phyloP scores from a whole-genome alignment of 2,797 vertebrate genomes.

The Cirrhinus mrigala region DNA sequence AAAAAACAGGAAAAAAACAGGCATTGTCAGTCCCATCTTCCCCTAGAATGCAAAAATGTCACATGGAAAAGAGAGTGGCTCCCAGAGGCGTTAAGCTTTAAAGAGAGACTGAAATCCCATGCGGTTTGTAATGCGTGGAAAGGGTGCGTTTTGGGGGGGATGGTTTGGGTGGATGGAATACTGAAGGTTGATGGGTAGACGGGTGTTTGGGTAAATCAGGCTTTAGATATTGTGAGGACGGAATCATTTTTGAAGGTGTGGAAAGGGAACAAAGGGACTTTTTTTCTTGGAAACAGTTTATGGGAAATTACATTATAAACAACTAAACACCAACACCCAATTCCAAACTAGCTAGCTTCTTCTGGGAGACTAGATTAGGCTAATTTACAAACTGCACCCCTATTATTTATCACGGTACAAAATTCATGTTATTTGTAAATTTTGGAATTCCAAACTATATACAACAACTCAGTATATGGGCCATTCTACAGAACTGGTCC shows the following conservation, averaged over 20 bases:
- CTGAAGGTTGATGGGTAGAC: constrained; percentile 8
- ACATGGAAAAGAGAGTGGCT: constrained; percentile 76
- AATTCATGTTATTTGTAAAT: neutral
- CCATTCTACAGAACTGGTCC: too few species aligned
- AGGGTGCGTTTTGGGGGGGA: constrained; percentile 64
- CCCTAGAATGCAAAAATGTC: constrained; percentile 79
- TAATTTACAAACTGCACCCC: neutral
- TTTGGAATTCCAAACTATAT: neutral
- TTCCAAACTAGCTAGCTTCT: neutral
- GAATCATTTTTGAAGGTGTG: constrained; percentile 17
- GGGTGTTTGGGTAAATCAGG: constrained; percentile 17
- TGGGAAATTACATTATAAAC: neutral
- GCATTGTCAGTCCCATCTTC: constrained; percentile 78
- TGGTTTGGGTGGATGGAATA: constrained; percentile 25
- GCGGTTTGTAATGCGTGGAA: constrained; percentile 82
- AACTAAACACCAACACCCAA: neutral
- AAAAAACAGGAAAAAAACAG: constrained; percentile 59
- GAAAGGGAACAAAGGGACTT: constrained; percentile 54
- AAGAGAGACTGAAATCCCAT: constrained; percentile 81
- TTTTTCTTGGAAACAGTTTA: neutral
- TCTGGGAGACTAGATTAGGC: neutral
- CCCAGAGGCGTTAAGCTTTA: constrained; percentile 81
- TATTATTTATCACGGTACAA: neutral
- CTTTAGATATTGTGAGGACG: constrained; percentile 17
- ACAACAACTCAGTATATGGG: neutral